A percentile compares a stretch with the other conserved stretches of the same genome.
phyloP scores from a whole-genome alignment of 2,113 vertebrate genomes.

The Clarias gariepinus region DNA sequence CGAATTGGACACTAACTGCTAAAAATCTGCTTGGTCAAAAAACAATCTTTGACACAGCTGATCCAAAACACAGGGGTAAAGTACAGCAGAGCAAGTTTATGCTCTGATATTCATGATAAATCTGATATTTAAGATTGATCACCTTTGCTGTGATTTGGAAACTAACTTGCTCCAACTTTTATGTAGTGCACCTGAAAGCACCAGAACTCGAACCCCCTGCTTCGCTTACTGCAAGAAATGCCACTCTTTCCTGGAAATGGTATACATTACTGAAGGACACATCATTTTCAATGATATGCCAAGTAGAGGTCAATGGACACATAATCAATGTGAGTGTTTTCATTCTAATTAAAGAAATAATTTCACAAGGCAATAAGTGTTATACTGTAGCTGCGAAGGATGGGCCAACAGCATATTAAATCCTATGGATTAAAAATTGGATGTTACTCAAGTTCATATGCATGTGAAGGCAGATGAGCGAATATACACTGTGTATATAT shows the following conservation, averaged over 20 bases:
- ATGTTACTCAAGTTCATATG: too few species aligned
- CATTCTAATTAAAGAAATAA: not conserved
- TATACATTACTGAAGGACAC: not conserved
- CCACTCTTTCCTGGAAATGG: conserved; percentile 62
- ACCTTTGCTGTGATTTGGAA: not conserved
- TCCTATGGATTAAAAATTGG: too few species aligned
- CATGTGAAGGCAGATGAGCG: too few species aligned
- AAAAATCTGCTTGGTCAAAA: conserved; percentile 44
- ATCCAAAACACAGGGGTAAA: conserved; percentile 38
- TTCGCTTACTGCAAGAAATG: conserved; percentile 49
- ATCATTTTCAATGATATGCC: conserved; percentile 55
- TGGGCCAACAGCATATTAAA: too few species aligned
- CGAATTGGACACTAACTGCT: conserved; percentile 63
- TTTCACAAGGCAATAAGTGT: too few species aligned
- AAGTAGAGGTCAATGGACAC: conserved; percentile 39
- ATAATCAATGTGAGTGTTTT: conserved; percentile 27
- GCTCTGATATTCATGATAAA: not conserved
- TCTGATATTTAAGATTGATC: not conserved
- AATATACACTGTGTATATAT: too few species aligned
- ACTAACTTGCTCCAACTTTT: not conserved
- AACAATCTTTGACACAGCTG: conserved; percentile 35
- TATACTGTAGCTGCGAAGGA: too few species aligned
- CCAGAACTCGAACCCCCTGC: not conserved
- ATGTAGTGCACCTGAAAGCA: conserved; percentile 62
- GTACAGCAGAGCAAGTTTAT: not conserved